Evolutionary conservation across 2,888 invertebrate species (phyloP).

Genomic region (Seira sanloemensis): DNA sequence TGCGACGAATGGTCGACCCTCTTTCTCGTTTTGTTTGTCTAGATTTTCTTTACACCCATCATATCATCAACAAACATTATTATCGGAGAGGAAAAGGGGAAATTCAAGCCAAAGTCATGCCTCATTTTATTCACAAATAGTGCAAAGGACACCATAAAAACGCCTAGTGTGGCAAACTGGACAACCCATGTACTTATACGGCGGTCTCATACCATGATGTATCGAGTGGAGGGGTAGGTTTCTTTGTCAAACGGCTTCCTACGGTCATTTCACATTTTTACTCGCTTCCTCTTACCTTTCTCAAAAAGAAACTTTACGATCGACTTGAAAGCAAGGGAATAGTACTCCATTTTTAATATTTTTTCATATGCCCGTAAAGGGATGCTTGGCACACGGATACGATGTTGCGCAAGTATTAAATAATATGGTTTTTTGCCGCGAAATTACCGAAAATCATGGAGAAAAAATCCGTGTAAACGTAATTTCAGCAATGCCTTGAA

Average conservation of each 20-base stretch:
- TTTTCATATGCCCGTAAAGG: too few relatives aligned
- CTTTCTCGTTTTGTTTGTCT: background rate
- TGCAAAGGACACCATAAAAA: conserved; percentile 57
- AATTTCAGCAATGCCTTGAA: too few relatives aligned
- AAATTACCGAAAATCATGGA: too few relatives aligned
- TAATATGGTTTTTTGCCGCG: too few relatives aligned
- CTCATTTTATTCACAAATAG: conserved; percentile 60
- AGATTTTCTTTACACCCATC: conserved; percentile 50
- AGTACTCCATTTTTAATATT: too few relatives aligned
- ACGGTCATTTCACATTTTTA: conserved; percentile 48
- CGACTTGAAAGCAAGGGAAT: background rate
- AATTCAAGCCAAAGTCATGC: conserved; percentile 46
- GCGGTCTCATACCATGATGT: conserved; percentile 46
- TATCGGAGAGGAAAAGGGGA: conserved; percentile 44
- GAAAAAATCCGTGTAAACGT: too few relatives aligned
- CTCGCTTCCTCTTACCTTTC: conserved; percentile 4
- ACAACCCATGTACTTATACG: conserved; percentile 66
- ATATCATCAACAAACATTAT: conserved; percentile 56
- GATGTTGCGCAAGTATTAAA: too few relatives aligned
- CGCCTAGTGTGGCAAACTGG: conserved; percentile 62
- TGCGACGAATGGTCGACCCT: conserved; percentile 38
- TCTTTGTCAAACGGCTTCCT: conserved; percentile 63
- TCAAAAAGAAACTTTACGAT: conserved; percentile 49
- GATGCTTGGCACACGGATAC: too few relatives aligned
- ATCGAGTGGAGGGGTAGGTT: conserved; percentile 44